These are phyloP conservation scores for Dromaius novaehollandiae DNA, from an alignment of 2,113 vertebrate species.

Conservation along the genomic window DNA sequence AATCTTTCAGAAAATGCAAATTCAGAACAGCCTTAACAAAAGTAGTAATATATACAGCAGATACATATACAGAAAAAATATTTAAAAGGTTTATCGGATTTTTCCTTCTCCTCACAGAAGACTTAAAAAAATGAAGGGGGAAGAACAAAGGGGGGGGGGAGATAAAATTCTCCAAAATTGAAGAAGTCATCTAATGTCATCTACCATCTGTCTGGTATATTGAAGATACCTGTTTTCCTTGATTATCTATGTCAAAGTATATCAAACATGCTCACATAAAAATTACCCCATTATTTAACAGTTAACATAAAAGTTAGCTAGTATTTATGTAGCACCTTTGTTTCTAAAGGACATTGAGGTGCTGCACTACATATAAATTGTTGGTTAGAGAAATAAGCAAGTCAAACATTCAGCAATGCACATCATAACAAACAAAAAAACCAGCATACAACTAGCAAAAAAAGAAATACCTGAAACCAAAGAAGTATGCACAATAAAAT, in stretches of 20 bases:
- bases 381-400: not conserved
- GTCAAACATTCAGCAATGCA: not conserved
- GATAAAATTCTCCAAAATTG: not conserved
- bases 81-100: not conserved
- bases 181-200: not conserved
- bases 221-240: not conserved
- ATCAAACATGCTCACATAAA: not conserved
- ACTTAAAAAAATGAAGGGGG: not conserved
- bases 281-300: not conserved
- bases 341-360: not conserved
- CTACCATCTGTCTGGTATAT: not conserved
- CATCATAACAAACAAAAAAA: not conserved
- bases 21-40: not conserved
- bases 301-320: not conserved
- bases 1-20: not conserved
- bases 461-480: not conserved
- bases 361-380: not conserved
- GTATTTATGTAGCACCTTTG: not conserved
- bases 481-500: not conserved
- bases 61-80: not conserved
- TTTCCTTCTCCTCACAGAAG: not conserved
- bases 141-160: not conserved
- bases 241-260: not conserved
- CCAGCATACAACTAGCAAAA: not conserved
- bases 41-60: not conserved